phyloP scores from a whole-genome alignment of 2,888 invertebrate species.

The Isotomurus palustris region DNA sequence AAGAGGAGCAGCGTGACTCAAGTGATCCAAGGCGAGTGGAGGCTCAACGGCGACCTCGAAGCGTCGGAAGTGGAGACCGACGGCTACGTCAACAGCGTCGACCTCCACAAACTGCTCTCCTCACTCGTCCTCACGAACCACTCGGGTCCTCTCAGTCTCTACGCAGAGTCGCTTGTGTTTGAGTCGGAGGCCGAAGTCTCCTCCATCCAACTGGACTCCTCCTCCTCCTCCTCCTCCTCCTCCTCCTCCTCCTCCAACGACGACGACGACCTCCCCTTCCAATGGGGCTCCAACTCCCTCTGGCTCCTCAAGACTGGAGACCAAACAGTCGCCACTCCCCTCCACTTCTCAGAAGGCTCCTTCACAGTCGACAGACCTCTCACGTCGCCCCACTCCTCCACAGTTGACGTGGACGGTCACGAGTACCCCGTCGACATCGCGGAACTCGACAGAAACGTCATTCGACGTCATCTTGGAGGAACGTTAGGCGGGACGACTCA shows the following conservation, averaged over 20 bases:
- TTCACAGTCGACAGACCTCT: neutral
- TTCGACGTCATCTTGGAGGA: too few species aligned
- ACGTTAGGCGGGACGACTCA: too few species aligned
- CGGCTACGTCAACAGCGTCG: slow-evolving; percentile 10
- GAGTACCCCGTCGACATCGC: too few species aligned
- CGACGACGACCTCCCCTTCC: slow-evolving; percentile 13
- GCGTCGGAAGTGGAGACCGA: neutral
- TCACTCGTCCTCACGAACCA: slow-evolving; percentile 19
- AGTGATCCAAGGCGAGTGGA: slow-evolving; percentile 10
- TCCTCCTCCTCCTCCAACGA: neutral
- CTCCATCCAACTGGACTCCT: neutral
- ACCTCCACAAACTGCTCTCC: slow-evolving; percentile 12
- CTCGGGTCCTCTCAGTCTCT: neutral
- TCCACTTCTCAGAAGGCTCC: slow-evolving; percentile 10
- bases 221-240: neutral
- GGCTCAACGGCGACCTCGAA: slow-evolving; percentile 10
- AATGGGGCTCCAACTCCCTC: slow-evolving; percentile 27
- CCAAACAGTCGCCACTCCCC: slow-evolving; percentile 23
- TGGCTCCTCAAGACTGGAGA: slow-evolving; percentile 21
- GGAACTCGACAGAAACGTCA: too few species aligned
- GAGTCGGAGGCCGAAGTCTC: neutral
- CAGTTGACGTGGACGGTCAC: too few species aligned
- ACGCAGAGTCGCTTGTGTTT: slow-evolving; percentile 9
- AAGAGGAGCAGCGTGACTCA: slow-evolving; percentile 13
- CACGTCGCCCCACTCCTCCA: too few species aligned